Percentiles rank a stretch among this genome's conserved stretches.
Conservation (phyloP, 92 coral and sea anemone genomes). For the Isaurus tuberculatus region DNA sequence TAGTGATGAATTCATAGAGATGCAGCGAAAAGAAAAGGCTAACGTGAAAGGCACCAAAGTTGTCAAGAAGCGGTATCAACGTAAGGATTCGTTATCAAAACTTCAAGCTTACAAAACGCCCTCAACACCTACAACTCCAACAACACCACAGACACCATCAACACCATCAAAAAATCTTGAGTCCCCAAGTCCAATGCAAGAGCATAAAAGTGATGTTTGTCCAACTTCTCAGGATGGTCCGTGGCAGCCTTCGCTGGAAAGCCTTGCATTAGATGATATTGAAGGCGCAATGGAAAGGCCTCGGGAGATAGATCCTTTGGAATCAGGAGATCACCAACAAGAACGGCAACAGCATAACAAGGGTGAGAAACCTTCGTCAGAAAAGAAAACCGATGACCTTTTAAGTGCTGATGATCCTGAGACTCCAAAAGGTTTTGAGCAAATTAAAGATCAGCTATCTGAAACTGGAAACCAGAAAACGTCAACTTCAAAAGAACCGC, state of each 20-base stretch:
- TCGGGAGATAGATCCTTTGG: not conserved
- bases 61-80: slow-evolving; percentile 33
- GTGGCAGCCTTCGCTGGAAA: slow-evolving; percentile 35
- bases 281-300: not conserved
- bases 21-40: slow-evolving; percentile 49
- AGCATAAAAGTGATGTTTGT: slow-evolving; percentile 13
- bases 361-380: slow-evolving; percentile 1
- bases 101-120: slow-evolving; percentile 37
- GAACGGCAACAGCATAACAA: not conserved
- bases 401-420: not conserved
- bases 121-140: slow-evolving; percentile 46
- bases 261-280: not conserved
- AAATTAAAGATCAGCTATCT: not conserved
- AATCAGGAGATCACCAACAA: not conserved
- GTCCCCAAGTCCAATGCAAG: slow-evolving; percentile 1
- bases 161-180: slow-evolving; percentile 31
- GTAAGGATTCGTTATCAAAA: slow-evolving; percentile 14
- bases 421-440: not conserved
- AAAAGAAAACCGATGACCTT: not conserved
- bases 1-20: slow-evolving; percentile 79
- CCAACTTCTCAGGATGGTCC: slow-evolving; percentile 15
- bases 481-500: slow-evolving; percentile 26
- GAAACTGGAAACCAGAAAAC: not conserved
- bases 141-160: slow-evolving; percentile 50
- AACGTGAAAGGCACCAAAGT: slow-evolving; percentile 21